phyloP scores from a whole-genome alignment of 2,113 vertebrate species.

The Carassius auratus region DNA sequence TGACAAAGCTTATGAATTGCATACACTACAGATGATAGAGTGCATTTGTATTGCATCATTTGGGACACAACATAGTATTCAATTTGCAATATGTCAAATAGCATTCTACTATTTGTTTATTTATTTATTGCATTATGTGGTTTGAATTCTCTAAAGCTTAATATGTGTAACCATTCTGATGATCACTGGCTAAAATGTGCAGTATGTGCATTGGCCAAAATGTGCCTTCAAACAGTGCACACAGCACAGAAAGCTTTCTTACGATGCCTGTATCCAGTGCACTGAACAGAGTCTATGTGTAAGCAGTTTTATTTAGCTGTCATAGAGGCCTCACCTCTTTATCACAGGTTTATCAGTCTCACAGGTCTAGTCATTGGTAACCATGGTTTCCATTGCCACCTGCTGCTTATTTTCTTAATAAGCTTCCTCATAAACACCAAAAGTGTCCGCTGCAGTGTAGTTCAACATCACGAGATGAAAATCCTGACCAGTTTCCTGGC shows the following conservation, averaged over 20 bases:
- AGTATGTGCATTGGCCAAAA: neutral
- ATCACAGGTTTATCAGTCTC: neutral
- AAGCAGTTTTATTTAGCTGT: neutral
- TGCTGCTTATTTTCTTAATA: slow-evolving; percentile 7
- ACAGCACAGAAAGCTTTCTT: neutral
- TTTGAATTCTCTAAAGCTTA: neutral
- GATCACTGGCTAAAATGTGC: neutral
- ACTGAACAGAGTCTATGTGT: neutral
- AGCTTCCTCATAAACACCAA: slow-evolving; percentile 9
- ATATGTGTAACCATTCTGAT: neutral
- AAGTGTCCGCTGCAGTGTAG: neutral
- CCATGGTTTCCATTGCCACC: neutral
- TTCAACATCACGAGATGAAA: neutral
- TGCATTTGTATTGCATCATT: neutral
- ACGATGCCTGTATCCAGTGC: neutral
- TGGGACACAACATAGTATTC: neutral
- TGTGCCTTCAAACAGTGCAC: neutral
- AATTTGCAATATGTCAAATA: neutral
- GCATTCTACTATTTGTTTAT: too few species aligned
- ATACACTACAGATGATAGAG: neutral
- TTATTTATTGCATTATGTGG: neutral
- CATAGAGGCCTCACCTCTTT: neutral
- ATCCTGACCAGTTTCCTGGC: neutral
- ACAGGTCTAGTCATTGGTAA: neutral
- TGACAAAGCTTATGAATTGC: neutral